phyloP scores from a whole-genome alignment of 2,113 vertebrate genomes.

The Pan paniscus region DNA sequence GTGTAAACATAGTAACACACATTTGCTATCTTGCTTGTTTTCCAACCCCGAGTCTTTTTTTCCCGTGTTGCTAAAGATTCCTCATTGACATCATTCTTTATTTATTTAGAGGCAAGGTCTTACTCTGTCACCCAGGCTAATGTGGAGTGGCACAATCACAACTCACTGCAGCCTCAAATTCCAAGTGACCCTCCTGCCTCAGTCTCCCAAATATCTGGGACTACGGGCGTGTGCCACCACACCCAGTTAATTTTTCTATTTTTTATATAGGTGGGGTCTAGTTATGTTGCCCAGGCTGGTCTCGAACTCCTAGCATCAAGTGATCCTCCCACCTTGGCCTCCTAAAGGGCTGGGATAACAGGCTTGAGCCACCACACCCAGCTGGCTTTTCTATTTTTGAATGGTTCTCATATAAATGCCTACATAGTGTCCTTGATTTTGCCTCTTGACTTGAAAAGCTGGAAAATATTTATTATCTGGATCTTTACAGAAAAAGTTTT shows the following conservation, averaged over 20 bases:
- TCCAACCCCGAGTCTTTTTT: not conserved
- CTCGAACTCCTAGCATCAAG: not conserved
- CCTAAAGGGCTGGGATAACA: not conserved
- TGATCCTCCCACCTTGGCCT: not conserved
- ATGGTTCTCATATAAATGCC: too few species aligned
- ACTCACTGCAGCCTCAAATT: not conserved
- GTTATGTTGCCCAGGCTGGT: not conserved
- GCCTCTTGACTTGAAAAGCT: too few species aligned
- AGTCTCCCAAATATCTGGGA: not conserved
- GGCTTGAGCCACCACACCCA: not conserved
- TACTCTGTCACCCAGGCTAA: not conserved
- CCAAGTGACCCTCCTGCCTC: not conserved
- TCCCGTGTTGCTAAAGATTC: not conserved
- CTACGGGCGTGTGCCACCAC: fast-evolving
- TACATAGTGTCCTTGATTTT: too few species aligned
- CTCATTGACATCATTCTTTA: not conserved
- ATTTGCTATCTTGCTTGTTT: not conserved
- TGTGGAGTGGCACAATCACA: not conserved
- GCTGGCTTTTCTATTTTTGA: not conserved
- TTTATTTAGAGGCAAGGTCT: not conserved
- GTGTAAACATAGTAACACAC: not conserved
- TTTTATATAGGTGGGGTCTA: not conserved
- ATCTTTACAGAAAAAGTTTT: too few species aligned
- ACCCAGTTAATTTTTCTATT: not conserved
- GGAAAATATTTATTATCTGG: too few species aligned